Percentiles rank a stretch among this genome's conserved stretches.
phyloP scores from a whole-genome alignment of 2,888 invertebrate species.

The Trissoscelio sp. region DNA sequence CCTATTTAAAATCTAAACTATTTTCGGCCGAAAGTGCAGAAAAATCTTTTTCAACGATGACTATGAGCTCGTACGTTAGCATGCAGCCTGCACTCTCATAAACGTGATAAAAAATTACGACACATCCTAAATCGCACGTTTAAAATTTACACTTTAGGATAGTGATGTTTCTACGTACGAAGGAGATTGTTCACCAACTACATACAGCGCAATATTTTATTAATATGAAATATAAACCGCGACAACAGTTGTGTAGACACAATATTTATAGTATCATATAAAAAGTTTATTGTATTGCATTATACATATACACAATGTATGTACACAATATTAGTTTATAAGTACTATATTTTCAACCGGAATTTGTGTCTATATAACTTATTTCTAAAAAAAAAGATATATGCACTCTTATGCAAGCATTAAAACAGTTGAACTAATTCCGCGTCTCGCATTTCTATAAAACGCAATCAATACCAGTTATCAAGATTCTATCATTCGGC shows the following conservation, averaged over 20 bases:
- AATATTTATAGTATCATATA: conserved; percentile 45
- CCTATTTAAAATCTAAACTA: neutral
- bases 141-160: conserved; percentile 53
- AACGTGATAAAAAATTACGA: conserved; percentile 58
- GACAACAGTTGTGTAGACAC: conserved; percentile 41
- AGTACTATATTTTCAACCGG: conserved; percentile 10
- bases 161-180: conserved; percentile 30
- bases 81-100: conserved; percentile 32
- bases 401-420: neutral
- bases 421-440: neutral
- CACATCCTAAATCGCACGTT: conserved; percentile 48
- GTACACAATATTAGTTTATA: conserved; percentile 12
- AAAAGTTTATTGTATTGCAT: conserved; percentile 40
- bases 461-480: conserved; percentile 22
- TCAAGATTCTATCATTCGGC: conserved; percentile 25
- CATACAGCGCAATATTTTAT: conserved; percentile 41
- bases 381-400: conserved; percentile 17
- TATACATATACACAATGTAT: conserved; percentile 4
- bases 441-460: conserved; percentile 19
- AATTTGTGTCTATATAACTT: neutral
- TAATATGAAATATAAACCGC: conserved; percentile 53
- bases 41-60: conserved; percentile 9
- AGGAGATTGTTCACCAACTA: conserved; percentile 44
- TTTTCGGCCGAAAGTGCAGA: conserved; percentile 7
- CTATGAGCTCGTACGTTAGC: conserved; percentile 9